Conservation (phyloP, 2,888 invertebrate species). For the Anthophora plumipes region DNA sequence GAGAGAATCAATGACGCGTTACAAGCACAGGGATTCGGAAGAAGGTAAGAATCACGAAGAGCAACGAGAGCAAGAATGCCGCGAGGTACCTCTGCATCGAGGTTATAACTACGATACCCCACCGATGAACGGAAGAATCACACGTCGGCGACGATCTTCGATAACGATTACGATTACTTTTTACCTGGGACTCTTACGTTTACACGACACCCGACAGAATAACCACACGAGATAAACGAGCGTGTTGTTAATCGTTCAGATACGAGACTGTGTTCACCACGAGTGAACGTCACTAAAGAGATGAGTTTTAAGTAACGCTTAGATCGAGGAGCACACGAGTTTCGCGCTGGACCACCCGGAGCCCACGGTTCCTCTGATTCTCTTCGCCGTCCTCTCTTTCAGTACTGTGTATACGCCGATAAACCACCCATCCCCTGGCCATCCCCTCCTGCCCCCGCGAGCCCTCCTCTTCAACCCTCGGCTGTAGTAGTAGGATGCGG, state of each 20-base stretch:
- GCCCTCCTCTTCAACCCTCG: conserved; percentile 34
- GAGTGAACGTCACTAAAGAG: not conserved
- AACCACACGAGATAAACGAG: too few species aligned
- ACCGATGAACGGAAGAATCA: not conserved
- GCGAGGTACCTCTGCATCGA: conserved; percentile 19
- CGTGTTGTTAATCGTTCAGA: too few species aligned
- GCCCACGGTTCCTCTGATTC: conserved; percentile 65
- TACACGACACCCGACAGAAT: too few species aligned
- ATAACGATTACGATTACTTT: too few species aligned
- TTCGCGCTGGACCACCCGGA: conserved; percentile 67
- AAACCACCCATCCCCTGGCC: conserved; percentile 64
- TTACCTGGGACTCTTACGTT: too few species aligned
- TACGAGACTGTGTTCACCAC: too few species aligned
- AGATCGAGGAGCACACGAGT: conserved; percentile 47
- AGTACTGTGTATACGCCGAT: conserved; percentile 67
- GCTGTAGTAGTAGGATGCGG: conserved; percentile 55
- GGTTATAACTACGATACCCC: not conserved
- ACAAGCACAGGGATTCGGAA: conserved; percentile 1
- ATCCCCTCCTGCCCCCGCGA: conserved; percentile 30
- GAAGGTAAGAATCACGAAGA: conserved; percentile 24
- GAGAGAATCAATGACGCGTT: conserved; percentile 29
- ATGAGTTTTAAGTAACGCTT: not conserved
- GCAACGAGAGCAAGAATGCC: conserved; percentile 13
- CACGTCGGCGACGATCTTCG: not conserved
- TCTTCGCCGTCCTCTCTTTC: conserved; percentile 54